Percentiles rank a stretch among this genome's conserved stretches.
These are phyloP conservation scores for Sphenopsis melanotis DNA, from an alignment of 2,797 vertebrate species.

Conservation along the genomic window DNA sequence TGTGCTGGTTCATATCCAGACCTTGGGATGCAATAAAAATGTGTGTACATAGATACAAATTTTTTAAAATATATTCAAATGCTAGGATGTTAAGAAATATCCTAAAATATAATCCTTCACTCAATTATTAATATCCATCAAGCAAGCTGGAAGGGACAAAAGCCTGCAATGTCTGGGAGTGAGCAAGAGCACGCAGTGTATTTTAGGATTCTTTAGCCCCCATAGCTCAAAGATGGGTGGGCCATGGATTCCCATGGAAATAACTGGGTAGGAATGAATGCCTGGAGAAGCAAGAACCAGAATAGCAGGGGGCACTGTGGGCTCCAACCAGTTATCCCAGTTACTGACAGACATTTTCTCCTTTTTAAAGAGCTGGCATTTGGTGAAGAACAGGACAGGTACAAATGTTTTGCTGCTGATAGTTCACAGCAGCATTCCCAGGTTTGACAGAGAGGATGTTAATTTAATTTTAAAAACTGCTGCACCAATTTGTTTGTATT, in stretches of 20 bases:
- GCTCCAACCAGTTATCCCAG: constrained; percentile 8
- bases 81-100: not conserved
- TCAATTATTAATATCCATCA: not conserved
- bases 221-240: not conserved
- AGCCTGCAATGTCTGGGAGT: not conserved
- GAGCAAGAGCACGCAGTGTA: not conserved
- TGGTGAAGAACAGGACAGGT: not conserved
- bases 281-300: constrained; percentile 29
- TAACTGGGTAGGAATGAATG: not conserved
- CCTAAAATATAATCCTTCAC: not conserved
- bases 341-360: not conserved
- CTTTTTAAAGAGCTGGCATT: not conserved
- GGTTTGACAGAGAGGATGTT: not conserved
- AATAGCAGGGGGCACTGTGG: not conserved
- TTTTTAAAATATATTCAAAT: not conserved
- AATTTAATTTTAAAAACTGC: not conserved
- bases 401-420: not conserved
- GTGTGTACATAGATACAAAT: not conserved
- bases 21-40: not conserved
- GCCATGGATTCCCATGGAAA: constrained; percentile 15
- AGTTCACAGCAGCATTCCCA: not conserved
- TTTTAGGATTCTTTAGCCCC: not conserved
- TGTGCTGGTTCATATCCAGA: not conserved
- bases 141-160: not conserved
- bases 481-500: not conserved